These are phyloP conservation scores for Hydrotaea cyrtoneurina DNA, from an alignment of 2,888 invertebrate species.

Conservation along the genomic window DNA sequence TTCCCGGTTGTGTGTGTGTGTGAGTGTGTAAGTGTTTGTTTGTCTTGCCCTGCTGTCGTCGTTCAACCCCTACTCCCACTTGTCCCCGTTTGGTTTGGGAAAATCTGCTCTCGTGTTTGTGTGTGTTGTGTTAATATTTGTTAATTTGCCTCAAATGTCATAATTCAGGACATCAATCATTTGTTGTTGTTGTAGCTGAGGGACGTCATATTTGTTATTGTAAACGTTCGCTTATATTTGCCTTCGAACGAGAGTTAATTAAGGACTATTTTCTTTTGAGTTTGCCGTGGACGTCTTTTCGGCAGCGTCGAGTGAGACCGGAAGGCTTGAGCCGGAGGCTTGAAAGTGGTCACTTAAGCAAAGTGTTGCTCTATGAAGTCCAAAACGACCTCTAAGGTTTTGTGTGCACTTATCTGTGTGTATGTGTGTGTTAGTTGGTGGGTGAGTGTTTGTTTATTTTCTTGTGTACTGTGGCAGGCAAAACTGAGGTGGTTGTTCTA, in stretches of 20 bases:
- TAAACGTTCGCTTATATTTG: slow-evolving; percentile 14
- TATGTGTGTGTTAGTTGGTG: too few relatives aligned
- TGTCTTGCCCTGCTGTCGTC: slow-evolving; percentile 71
- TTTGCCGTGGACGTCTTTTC: slow-evolving; percentile 12
- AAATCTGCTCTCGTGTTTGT: slow-evolving; percentile 38
- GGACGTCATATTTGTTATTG: slow-evolving; percentile 8
- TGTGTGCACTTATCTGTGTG: neutral
- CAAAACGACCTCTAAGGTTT: neutral
- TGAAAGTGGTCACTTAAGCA: slow-evolving; percentile 15
- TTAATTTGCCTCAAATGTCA: slow-evolving; percentile 55
- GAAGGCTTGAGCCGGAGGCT: too few relatives aligned
- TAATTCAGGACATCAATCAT: slow-evolving; percentile 60
- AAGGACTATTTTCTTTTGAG: slow-evolving; percentile 33
- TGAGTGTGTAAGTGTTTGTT: too few relatives aligned
- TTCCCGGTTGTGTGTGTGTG: slow-evolving; percentile 60
- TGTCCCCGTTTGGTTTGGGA: neutral
- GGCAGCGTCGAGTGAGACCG: neutral
- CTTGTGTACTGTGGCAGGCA: neutral
- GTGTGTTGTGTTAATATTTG: slow-evolving; percentile 67
- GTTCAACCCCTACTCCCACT: slow-evolving; percentile 58
- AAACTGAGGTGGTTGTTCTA: too few relatives aligned
- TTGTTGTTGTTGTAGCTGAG: slow-evolving; percentile 18
- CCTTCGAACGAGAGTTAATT: slow-evolving; percentile 50
- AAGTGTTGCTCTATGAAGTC: slow-evolving; percentile 12
- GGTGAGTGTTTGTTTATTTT: neutral